These are phyloP conservation scores for Drosophila vallismaia DNA, from an alignment of 2,888 invertebrate species.

Conservation along the genomic window DNA sequence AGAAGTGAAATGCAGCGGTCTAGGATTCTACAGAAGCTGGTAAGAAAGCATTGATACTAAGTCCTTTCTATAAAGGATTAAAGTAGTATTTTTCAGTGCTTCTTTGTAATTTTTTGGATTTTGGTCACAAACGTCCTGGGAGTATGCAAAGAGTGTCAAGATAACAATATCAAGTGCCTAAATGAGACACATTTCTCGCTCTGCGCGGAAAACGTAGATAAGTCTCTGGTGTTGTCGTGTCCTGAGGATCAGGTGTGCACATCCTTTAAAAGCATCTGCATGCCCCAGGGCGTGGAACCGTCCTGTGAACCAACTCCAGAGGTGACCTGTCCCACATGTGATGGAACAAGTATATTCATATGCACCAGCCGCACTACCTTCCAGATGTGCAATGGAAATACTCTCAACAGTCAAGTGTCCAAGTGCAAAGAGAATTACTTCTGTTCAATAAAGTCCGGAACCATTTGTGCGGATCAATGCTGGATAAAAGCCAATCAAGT, in stretches of 20 bases:
- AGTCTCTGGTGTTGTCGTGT: conserved; percentile 37
- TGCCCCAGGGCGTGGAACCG: neutral
- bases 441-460: conserved; percentile 56
- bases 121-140: conserved; percentile 21
- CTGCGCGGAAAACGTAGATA: conserved; percentile 39
- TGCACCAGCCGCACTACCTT: conserved; percentile 71
- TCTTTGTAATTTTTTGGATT: conserved; percentile 22
- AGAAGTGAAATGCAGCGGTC: conserved; percentile 41
- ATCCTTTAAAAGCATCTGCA: conserved; percentile 1
- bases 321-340: conserved; percentile 42
- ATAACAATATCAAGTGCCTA: conserved; percentile 65
- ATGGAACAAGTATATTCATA: conserved; percentile 49
- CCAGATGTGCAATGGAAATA: conserved; percentile 50
- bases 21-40: conserved; percentile 3
- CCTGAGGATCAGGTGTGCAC: conserved; percentile 60
- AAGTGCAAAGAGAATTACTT: conserved; percentile 51
- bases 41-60: neutral
- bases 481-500: conserved; percentile 1
- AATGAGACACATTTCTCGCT: conserved; percentile 64
- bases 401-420: conserved; percentile 10
- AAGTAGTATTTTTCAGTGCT: conserved; percentile 12
- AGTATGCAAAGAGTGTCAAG: conserved; percentile 62
- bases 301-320: conserved; percentile 27
- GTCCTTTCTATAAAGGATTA: conserved; percentile 9
- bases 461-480: conserved; percentile 63